A percentile compares a stretch with the other conserved stretches of the same genome.
Evolutionary conservation across 2,797 vertebrate genomes (phyloP).

Genomic region (Crypturellus tataupa): DNA sequence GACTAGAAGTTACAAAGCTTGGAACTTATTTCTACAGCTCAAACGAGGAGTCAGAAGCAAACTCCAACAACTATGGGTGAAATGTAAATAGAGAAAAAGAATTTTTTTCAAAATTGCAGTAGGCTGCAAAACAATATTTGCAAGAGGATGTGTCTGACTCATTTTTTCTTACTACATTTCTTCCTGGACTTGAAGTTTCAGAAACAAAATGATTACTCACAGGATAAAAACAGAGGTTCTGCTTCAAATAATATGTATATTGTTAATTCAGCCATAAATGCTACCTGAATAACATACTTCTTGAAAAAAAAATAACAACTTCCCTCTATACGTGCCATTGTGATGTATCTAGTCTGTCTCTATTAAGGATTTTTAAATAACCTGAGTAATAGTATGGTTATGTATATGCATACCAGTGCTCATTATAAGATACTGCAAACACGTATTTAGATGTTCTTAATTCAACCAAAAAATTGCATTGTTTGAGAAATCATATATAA

Average conservation of each 20-base stretch:
- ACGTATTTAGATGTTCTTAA: background rate
- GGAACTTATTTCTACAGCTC: background rate
- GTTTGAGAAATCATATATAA: slow-evolving; percentile 12
- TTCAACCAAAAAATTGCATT: background rate
- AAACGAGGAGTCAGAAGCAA: background rate
- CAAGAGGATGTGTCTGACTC: background rate
- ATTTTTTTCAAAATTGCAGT: background rate
- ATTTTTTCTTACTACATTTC: background rate
- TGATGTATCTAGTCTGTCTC: background rate
- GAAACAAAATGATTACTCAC: background rate
- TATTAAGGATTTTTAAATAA: background rate
- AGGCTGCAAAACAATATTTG: background rate
- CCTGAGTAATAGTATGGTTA: background rate
- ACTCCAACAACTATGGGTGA: background rate
- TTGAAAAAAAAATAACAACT: background rate
- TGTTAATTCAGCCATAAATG: background rate
- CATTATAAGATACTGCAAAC: background rate
- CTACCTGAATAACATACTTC: background rate
- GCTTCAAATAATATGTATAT: background rate
- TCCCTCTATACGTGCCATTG: background rate
- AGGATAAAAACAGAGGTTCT: background rate
- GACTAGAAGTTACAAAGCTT: background rate
- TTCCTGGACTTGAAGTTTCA: background rate
- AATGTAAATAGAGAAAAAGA: background rate
- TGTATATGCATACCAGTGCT: background rate